Evolutionary conservation across 2,888 invertebrate species (phyloP).

Genomic region (Ichneumon xanthorius): DNA sequence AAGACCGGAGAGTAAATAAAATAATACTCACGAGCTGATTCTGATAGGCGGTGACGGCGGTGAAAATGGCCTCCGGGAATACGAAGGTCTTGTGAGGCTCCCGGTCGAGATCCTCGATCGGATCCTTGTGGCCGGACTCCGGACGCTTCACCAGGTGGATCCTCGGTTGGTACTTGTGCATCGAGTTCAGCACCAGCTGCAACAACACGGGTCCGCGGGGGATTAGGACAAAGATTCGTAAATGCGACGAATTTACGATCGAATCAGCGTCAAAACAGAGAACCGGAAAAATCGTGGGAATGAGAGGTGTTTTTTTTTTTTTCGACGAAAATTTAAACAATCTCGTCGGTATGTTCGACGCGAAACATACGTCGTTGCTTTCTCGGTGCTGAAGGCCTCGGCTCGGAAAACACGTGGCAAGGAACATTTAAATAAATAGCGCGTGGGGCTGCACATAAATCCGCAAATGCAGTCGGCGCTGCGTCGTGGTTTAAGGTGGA

Average conservation of each 20-base stretch:
- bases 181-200: constrained; percentile 93
- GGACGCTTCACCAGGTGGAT: constrained; percentile 91
- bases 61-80: constrained; percentile 93
- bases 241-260: constrained; percentile 38
- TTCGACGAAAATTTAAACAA: not conserved
- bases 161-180: constrained; percentile 94
- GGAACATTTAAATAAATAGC: not conserved
- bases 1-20: constrained; percentile 71
- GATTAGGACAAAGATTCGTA: constrained; percentile 25
- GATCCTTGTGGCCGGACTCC: constrained; percentile 87
- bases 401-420: not conserved
- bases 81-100: constrained; percentile 92
- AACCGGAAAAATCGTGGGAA: not conserved
- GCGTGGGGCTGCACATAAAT: not conserved
- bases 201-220: constrained; percentile 73
- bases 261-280: constrained; percentile 5
- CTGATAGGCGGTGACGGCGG: constrained; percentile 95
- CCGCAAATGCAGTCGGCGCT: not conserved
- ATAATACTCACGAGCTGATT: constrained; percentile 91
- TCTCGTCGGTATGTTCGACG: not conserved
- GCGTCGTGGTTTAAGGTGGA: not conserved
- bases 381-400: not conserved
- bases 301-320: not conserved
- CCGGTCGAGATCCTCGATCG: constrained; percentile 89
- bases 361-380: not conserved